phyloP scores from a whole-genome alignment of 2,113 vertebrate species.

The Dicentrarchus labrax region DNA sequence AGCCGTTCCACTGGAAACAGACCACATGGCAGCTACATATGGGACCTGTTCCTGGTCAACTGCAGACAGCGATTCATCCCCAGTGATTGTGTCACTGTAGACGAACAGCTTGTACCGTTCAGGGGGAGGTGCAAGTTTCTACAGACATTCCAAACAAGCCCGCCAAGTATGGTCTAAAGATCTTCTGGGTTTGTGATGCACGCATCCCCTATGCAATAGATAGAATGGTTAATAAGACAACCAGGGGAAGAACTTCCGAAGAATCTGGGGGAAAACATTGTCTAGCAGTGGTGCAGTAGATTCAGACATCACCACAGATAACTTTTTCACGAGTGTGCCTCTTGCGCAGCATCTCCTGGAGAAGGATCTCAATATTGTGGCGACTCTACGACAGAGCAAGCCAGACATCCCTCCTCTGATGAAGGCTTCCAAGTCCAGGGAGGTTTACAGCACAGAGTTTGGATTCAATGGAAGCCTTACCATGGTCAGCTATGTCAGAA shows the following conservation, averaged over 20 bases:
- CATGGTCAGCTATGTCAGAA: conserved; percentile 20
- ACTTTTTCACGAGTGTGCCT: too few relatives aligned
- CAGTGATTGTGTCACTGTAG: conserved; percentile 5
- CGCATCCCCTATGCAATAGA: neutral
- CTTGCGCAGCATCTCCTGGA: too few relatives aligned
- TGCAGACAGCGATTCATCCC: neutral
- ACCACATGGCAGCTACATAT: too few relatives aligned
- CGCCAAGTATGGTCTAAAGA: neutral
- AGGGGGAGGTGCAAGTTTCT: conserved; percentile 16
- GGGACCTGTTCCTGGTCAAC: too few relatives aligned
- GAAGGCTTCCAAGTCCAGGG: conserved; percentile 10
- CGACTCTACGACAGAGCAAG: too few relatives aligned
- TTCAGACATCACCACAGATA: too few relatives aligned
- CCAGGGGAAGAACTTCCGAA: conserved; percentile 15
- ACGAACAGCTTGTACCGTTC: conserved; percentile 10
- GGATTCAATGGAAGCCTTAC: conserved; percentile 13
- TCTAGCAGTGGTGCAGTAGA: neutral
- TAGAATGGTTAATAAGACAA: neutral
- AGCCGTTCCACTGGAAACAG: too few relatives aligned
- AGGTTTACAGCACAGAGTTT: conserved; percentile 16
- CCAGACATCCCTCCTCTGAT: conserved; percentile 15
- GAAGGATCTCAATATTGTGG: too few relatives aligned
- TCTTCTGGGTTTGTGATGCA: conserved; percentile 15
- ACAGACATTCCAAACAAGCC: conserved; percentile 21
- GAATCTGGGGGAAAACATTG: conserved; percentile 6